phyloP scores from a whole-genome alignment of 2,888 invertebrate species.

The Pelosia muscerda region DNA sequence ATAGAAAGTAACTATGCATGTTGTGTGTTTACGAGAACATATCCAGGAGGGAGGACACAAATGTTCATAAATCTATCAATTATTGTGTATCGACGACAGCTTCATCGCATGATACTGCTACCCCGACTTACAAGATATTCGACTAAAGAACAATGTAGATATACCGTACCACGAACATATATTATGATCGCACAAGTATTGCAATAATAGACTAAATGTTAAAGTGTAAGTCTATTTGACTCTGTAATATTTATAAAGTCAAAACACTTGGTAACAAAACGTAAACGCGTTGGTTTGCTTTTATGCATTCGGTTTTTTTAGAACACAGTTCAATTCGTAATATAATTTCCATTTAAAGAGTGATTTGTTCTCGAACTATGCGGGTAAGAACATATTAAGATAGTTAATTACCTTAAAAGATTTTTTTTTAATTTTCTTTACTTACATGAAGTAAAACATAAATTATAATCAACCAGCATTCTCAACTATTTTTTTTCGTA shows the following conservation, averaged over 20 bases:
- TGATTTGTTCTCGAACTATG: too few species aligned
- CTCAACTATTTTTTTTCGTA: conserved; percentile 1
- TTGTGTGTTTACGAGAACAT: not conserved
- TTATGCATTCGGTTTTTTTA: too few species aligned
- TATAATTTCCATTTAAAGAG: too few species aligned
- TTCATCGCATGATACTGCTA: not conserved
- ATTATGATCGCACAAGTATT: too few species aligned
- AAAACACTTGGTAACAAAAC: not conserved
- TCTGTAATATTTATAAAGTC: too few species aligned
- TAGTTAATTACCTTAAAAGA: not conserved
- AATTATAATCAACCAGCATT: not conserved
- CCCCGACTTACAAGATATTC: not conserved
- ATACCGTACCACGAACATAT: too few species aligned
- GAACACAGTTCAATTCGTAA: too few species aligned
- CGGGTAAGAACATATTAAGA: not conserved
- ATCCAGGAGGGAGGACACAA: not conserved
- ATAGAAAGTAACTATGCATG: not conserved
- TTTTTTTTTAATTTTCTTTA: not conserved
- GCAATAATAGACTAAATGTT: too few species aligned
- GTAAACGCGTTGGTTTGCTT: not conserved
- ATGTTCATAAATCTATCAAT: not conserved
- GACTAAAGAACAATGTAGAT: not conserved
- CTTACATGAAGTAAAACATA: not conserved
- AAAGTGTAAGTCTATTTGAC: too few species aligned
- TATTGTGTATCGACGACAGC: not conserved